These are phyloP conservation scores for Cancer borealis DNA, from an alignment of 2,888 invertebrate species.

Conservation along the genomic window DNA sequence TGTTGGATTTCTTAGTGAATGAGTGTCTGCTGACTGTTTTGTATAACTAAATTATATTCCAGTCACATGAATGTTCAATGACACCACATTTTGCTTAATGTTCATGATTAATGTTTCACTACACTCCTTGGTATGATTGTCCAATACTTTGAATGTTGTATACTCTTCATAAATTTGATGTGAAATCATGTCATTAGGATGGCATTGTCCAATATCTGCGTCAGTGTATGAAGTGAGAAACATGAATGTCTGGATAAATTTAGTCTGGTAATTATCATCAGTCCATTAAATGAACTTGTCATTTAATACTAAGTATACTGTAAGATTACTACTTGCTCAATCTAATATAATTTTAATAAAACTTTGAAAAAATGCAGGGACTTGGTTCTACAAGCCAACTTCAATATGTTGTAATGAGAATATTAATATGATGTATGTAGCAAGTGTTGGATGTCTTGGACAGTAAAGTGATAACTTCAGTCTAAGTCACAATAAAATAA, in stretches of 20 bases:
- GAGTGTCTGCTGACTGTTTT: constrained; percentile 44
- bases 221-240: constrained; percentile 53
- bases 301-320: constrained; percentile 56
- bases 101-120: constrained; percentile 39
- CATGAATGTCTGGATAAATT: constrained; percentile 54
- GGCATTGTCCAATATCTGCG: constrained; percentile 44
- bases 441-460: constrained; percentile 50
- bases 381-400: constrained; percentile 30
- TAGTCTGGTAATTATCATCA: constrained; percentile 55
- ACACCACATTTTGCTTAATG: constrained; percentile 45
- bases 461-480: constrained; percentile 60
- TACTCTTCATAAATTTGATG: neutral
- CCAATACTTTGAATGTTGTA: constrained; percentile 35
- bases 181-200: neutral
- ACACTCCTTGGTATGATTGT: constrained; percentile 15
- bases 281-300: constrained; percentile 64
- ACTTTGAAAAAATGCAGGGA: constrained; percentile 33
- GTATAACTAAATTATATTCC: constrained; percentile 34
- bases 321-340: constrained; percentile 67
- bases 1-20: constrained; percentile 9
- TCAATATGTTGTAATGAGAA: constrained; percentile 28
- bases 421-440: constrained; percentile 47
- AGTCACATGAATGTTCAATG: constrained; percentile 23
- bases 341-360: constrained; percentile 60
- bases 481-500: constrained; percentile 66